Percentiles rank a stretch among this genome's conserved stretches.
These are phyloP conservation scores for Diachasmimorpha longicaudata DNA, from an alignment of 1,140 invertebrate species.

Conservation along the genomic window DNA sequence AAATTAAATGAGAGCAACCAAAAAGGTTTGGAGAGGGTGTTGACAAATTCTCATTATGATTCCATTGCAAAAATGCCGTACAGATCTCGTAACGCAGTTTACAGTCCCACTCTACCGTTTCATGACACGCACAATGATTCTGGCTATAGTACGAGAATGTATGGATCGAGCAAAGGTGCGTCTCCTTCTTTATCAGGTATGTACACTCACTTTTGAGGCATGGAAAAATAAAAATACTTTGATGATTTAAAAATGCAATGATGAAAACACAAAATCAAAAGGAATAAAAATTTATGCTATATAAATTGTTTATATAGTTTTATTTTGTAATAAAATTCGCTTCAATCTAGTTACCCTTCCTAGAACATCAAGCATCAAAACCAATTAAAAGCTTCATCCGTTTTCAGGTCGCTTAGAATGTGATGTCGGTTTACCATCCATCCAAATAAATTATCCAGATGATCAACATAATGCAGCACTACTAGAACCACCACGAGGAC, in stretches of 20 bases:
- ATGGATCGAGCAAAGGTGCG: conserved; percentile 77
- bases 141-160: conserved; percentile 78
- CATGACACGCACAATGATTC: conserved; percentile 77
- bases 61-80: conserved; percentile 54
- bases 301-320: too few species aligned
- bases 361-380: too few species aligned
- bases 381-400: neutral
- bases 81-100: conserved; percentile 56
- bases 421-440: conserved; percentile 44
- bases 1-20: conserved; percentile 26
- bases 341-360: too few species aligned
- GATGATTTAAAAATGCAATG: too few species aligned
- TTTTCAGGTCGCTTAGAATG: conserved; percentile 48
- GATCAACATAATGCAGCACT: conserved; percentile 47
- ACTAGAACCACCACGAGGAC: too few species aligned
- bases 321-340: too few species aligned
- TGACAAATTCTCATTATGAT: conserved; percentile 44
- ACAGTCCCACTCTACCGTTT: conserved; percentile 52
- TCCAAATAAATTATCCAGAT: conserved; percentile 37
- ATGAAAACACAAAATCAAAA: too few species aligned
- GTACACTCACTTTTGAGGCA: too few species aligned
- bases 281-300: too few species aligned
- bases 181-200: conserved; percentile 78
- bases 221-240: too few species aligned
- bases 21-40: conserved; percentile 31